Conservation (phyloP, 1,140 invertebrate genomes). For the Drosophila athabasca region DNA sequence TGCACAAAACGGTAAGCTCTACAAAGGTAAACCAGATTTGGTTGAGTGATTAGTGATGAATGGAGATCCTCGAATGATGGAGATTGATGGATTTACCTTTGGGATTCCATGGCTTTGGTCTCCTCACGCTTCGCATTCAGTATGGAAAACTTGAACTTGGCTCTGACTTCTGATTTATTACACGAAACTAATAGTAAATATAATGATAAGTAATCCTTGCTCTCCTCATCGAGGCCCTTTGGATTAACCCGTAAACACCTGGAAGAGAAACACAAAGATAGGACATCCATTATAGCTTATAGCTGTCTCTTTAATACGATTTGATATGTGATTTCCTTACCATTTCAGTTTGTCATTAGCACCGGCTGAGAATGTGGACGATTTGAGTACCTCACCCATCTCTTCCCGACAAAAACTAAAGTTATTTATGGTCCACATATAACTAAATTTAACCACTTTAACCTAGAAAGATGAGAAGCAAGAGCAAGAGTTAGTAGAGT, state of each 20-base stretch:
- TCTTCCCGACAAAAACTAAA: conserved; percentile 99
- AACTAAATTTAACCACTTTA: conserved; percentile 99
- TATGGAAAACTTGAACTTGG: conserved; percentile 99
- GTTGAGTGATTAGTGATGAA: not conserved
- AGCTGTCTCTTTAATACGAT: not conserved
- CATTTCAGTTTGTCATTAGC: conserved; percentile 99
- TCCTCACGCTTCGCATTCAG: conserved; percentile 99
- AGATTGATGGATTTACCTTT: conserved; percentile 80
- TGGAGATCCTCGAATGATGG: too few species aligned
- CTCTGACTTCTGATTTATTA: conserved; percentile 99
- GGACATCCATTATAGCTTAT: not conserved
- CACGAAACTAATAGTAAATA: conserved; percentile 99
- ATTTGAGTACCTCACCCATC: conserved; percentile 99
- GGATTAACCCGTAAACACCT: conserved; percentile 99
- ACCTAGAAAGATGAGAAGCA: conserved; percentile 88
- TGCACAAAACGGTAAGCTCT: conserved; percentile 99
- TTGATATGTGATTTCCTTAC: conserved; percentile 85
- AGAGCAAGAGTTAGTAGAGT: not conserved
- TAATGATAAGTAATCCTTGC: conserved; percentile 99
- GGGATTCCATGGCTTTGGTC: conserved; percentile 98
- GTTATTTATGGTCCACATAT: conserved; percentile 99
- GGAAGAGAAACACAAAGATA: conserved; percentile 44
- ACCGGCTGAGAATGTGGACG: conserved; percentile 99
- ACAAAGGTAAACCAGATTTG: not conserved
- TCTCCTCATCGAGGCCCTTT: conserved; percentile 99